Evolutionary conservation across 1,140 invertebrate species (phyloP), one percentile per base, ranked within the genome.

Genomic region (Diploscapter pachys): DNA sequence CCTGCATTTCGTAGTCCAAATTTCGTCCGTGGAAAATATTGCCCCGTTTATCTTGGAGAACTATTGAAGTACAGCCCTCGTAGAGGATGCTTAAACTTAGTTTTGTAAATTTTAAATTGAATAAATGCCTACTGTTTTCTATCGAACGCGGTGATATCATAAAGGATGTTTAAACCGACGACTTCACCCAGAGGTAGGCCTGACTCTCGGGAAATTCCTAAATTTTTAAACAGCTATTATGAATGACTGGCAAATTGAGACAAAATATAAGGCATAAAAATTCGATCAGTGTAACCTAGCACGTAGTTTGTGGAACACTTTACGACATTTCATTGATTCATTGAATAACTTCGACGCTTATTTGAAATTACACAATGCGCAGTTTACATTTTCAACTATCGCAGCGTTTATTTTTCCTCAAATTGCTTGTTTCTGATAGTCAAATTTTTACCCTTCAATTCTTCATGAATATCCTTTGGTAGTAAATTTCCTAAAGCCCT

Each of bases 11-110:
- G 86, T 90, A 90, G 82, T 90, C 89, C 48, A 90, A 79, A 82
- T 90, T 90, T 79, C 89, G 82, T 48, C 86, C 89, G 86, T 90
- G 89, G 75, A 84, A 87, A 56, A 81, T 79, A 59, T 66, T 51
- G 0, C 88, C 89, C 56, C 85, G 80, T 5, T 73, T 67, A 75
- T 87, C 86, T 80, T 89, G 81, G 61, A 88, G 87, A 8, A 90
- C 83, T 57, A 90, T 88, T 13, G 89, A 90, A 3, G 89, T 90
- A 78, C 89, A 90, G 2, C 89, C 84, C 31, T 88, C 48, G 52
- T 72, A 13, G 6, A 70, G 61, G 52, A 81, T 72, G 69, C 77
- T 79, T 13, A 4, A 72, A 76, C 13, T 0, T n/a, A 6, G 8
- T 51, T 13, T 4, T 11, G 56, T 59, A 67, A n/a, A 48, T 11